Conservation (phyloP, 2,888 invertebrate species). For the Gisinianus flammeolus region DNA sequence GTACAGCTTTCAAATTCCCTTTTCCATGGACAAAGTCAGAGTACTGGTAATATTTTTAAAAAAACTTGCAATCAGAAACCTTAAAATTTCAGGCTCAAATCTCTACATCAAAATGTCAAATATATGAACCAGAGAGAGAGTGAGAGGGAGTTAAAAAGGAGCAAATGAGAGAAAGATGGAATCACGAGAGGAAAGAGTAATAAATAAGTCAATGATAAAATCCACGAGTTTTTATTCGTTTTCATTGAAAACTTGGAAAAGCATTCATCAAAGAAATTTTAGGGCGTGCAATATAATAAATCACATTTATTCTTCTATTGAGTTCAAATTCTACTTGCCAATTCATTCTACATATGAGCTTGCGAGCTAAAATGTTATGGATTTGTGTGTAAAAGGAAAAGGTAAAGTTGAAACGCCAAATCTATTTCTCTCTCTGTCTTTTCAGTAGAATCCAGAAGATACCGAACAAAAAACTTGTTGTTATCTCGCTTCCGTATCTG, state of each 20-base stretch:
- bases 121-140: not conserved
- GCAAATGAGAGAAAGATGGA: not conserved
- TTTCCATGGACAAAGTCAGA: too few relatives aligned
- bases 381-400: not conserved
- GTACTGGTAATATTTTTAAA: too few relatives aligned
- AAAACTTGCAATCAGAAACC: too few relatives aligned
- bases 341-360: too few relatives aligned
- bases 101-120: too few relatives aligned
- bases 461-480: too few relatives aligned
- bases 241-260: slow-evolving; percentile 35
- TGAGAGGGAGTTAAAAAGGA: not conserved
- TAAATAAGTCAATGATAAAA: slow-evolving; percentile 41
- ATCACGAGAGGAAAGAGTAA: slow-evolving; percentile 15
- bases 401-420: too few relatives aligned
- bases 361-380: not conserved
- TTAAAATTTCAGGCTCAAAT: too few relatives aligned
- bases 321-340: not conserved
- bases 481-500: too few relatives aligned
- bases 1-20: too few relatives aligned
- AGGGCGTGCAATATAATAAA: slow-evolving; percentile 29
- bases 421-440: not conserved
- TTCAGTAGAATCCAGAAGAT: too few relatives aligned
- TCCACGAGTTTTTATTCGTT: slow-evolving; percentile 26
- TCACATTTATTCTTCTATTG: slow-evolving; percentile 16
- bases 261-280: slow-evolving; percentile 34